phyloP scores from a whole-genome alignment of 92 coral and sea anemone species.

The Actinernus sp. region DNA sequence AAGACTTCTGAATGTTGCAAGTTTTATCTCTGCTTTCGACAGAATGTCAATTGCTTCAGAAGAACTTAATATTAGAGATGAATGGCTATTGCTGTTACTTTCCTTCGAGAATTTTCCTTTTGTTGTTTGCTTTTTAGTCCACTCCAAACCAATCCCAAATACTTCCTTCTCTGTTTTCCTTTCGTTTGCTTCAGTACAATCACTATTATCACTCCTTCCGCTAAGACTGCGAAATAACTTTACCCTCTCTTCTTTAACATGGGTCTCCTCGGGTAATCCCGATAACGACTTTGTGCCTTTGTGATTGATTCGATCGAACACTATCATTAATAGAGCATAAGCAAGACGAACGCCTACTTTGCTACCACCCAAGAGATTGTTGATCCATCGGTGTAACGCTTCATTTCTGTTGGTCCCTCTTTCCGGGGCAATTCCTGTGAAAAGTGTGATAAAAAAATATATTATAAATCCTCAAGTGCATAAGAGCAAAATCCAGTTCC shows the following conservation, averaged over 20 bases:
- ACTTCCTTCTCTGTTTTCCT: neutral
- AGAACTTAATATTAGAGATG: neutral
- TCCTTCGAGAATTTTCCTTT: neutral
- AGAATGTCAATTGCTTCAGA: neutral
- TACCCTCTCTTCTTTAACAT: neutral
- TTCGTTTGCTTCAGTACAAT: neutral
- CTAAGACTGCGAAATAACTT: neutral
- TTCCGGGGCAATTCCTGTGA: conserved; percentile 24
- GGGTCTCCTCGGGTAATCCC: no score
- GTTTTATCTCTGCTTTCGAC: neutral
- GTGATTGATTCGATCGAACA: conserved; percentile 24
- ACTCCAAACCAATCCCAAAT: neutral
- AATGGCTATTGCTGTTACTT: neutral
- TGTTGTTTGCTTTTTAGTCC: no score
- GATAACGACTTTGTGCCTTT: conserved; percentile 3
- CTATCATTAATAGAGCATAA: conserved; percentile 34
- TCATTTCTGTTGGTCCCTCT: conserved; percentile 48
- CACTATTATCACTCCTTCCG: neutral
- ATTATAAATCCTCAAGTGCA: neutral
- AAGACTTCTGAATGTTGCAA: neutral
- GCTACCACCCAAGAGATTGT: conserved; percentile 23
- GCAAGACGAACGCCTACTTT: conserved; percentile 45
- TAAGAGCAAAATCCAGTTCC: neutral
- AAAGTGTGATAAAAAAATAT: neutral
- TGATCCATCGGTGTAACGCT: conserved; percentile 36